Percentiles rank a stretch among this genome's conserved stretches.
Evolutionary conservation across 2,113 vertebrate species (phyloP).

Genomic region (Poeciliopsis prolifica): DNA sequence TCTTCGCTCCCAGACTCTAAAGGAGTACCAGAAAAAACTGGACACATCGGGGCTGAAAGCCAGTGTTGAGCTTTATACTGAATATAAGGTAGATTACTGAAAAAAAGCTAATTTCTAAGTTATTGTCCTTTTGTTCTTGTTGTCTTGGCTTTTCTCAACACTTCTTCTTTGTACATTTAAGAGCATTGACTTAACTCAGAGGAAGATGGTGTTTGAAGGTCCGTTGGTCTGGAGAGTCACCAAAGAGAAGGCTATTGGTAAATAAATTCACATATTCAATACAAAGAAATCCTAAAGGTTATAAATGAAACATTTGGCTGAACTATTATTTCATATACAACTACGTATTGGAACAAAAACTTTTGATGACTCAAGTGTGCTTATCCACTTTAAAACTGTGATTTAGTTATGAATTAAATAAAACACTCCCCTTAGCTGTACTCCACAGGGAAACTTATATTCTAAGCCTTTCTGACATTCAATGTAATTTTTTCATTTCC

Average conservation of each 20-base stretch:
- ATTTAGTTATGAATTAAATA: background rate
- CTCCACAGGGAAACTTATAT: background rate
- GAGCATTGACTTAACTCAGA: constrained; percentile 86
- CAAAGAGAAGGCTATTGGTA: constrained; percentile 89
- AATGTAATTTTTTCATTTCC: constrained; percentile 26
- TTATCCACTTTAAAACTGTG: background rate
- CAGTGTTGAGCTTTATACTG: constrained; percentile 84
- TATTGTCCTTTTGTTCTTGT: background rate
- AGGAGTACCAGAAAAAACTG: constrained; percentile 89
- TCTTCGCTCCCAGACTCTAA: constrained; percentile 79
- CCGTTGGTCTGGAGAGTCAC: constrained; percentile 87
- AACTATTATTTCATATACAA: background rate
- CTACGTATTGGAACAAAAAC: background rate
- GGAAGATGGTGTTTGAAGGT: constrained; percentile 85
- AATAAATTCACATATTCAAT: constrained; percentile 5
- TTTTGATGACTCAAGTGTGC: background rate
- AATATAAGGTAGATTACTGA: constrained; percentile 61
- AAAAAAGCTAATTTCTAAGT: background rate
- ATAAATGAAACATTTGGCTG: background rate
- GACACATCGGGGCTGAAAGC: constrained; percentile 89
- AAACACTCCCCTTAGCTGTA: too few relatives aligned
- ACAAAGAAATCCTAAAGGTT: background rate
- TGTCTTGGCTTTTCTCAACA: background rate
- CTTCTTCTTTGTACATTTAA: constrained; percentile 49
- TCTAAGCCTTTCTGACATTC: background rate